Evolutionary conservation across 2,113 vertebrate genomes (phyloP).

Genomic region (Petromus typicus): DNA sequence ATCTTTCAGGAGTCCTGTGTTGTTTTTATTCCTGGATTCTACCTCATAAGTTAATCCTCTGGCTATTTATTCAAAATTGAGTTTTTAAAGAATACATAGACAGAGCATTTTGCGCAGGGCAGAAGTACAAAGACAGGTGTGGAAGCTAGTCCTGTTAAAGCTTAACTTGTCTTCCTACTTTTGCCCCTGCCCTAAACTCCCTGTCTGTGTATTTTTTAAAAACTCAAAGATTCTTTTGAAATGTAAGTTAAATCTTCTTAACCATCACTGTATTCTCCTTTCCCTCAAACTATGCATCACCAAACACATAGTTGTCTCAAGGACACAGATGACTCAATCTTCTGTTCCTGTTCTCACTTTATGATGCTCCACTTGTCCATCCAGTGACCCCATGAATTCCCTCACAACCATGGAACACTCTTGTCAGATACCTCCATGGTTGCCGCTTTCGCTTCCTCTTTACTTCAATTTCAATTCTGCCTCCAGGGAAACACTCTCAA

Average conservation of each 20-base stretch:
- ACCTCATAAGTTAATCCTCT: neutral
- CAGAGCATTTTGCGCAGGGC: no score
- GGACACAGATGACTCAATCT: neutral
- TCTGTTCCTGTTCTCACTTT: no score
- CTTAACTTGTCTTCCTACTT: accelerated
- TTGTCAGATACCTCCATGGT: accelerated
- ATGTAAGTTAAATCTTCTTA: accelerated
- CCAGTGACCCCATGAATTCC: accelerated
- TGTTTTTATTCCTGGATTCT: neutral
- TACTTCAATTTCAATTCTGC: neutral
- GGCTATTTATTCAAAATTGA: neutral
- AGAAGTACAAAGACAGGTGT: no score
- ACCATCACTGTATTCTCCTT: neutral
- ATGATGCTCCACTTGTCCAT: accelerated
- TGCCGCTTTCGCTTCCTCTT: neutral
- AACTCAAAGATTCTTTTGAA: neutral
- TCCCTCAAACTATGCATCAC: neutral
- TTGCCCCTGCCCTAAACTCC: accelerated
- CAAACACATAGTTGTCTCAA: no score
- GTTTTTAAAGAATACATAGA: no score
- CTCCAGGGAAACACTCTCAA: neutral
- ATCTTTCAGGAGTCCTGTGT: neutral
- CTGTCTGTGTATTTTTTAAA: neutral
- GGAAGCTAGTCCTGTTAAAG: no score
- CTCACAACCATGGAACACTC: neutral